Evolutionary conservation across 2,113 vertebrate species (phyloP).

Genomic region (Phyllopteryx taeniolatus): DNA sequence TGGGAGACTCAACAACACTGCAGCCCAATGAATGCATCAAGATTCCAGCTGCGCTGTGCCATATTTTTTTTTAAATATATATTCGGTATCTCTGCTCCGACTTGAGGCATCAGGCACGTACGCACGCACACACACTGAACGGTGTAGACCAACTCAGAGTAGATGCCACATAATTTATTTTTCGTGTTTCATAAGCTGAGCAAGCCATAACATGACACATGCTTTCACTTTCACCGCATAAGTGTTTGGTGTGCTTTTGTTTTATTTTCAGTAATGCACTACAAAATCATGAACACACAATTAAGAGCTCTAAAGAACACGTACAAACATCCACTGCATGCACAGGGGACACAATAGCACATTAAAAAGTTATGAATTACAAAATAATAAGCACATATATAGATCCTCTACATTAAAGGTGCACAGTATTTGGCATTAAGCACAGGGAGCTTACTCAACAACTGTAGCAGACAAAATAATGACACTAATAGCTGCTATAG

Average conservation of each 20-base stretch:
- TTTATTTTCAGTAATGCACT: constrained; percentile 70
- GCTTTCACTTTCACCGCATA: constrained; percentile 15
- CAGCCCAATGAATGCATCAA: constrained; percentile 51
- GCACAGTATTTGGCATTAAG: constrained; percentile 76
- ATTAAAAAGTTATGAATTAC: constrained; percentile 53
- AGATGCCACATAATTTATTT: constrained; percentile 3
- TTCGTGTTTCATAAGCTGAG: neutral
- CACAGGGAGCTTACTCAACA: constrained; percentile 57
- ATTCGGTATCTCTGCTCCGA: constrained; percentile 33
- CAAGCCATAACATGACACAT: constrained; percentile 23
- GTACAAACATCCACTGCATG: constrained; percentile 69
- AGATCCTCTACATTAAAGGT: constrained; percentile 64
- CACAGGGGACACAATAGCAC: constrained; percentile 63
- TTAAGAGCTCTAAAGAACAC: constrained; percentile 60
- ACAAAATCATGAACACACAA: constrained; percentile 72
- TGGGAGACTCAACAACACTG: constrained; percentile 40
- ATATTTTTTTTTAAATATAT: constrained; percentile 20
- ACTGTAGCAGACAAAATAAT: constrained; percentile 45
- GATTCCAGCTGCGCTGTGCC: constrained; percentile 64
- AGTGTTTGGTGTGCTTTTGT: constrained; percentile 16
- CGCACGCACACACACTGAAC: constrained; percentile 11
- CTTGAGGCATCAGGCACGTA: constrained; percentile 38
- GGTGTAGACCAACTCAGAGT: constrained; percentile 16
- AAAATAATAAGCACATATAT: constrained; percentile 48
- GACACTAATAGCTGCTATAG: constrained; percentile 43